Percentiles rank a stretch among this genome's conserved stretches.
Evolutionary conservation across 2,888 invertebrate genomes (phyloP).

Genomic region (Xanthorhoe designata): DNA sequence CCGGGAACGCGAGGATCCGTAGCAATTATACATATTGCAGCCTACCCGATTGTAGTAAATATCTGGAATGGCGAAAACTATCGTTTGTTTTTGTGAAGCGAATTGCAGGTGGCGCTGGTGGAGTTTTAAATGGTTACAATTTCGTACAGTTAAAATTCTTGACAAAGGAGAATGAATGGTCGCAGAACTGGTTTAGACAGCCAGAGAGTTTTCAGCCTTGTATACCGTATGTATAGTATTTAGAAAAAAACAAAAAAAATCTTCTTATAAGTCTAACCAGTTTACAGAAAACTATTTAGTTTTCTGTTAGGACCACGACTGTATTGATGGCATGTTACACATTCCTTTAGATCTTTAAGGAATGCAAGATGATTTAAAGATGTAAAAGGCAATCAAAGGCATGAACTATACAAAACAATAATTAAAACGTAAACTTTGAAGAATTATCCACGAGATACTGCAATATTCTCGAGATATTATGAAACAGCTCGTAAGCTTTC

Average conservation of each 20-base stretch:
- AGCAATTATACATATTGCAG: slow-evolving; percentile 80
- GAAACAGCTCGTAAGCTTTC: too few relatives aligned
- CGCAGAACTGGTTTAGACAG: neutral
- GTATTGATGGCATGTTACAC: neutral
- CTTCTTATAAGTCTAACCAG: too few relatives aligned
- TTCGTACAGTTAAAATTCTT: neutral
- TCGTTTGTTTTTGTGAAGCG: slow-evolving; percentile 53
- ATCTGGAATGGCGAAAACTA: slow-evolving; percentile 57
- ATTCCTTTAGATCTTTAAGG: neutral
- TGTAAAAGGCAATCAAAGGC: too few relatives aligned
- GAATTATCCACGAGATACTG: too few relatives aligned
- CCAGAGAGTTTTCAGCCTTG: neutral
- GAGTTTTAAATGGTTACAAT: slow-evolving; percentile 3
- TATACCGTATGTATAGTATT: too few relatives aligned
- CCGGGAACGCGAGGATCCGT: slow-evolving; percentile 57
- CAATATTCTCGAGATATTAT: too few relatives aligned
- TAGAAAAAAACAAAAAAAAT: neutral
- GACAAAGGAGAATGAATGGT: neutral
- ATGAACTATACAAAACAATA: too few relatives aligned
- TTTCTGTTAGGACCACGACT: too few relatives aligned
- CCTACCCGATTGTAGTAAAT: slow-evolving; percentile 63
- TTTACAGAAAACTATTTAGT: too few relatives aligned
- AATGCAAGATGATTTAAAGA: too few relatives aligned
- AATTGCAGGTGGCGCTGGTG: slow-evolving; percentile 26
- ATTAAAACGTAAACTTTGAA: too few relatives aligned